Base-by-base conservation (phyloP, 2,113 vertebrate species). In the Helogale parvula region DNA sequence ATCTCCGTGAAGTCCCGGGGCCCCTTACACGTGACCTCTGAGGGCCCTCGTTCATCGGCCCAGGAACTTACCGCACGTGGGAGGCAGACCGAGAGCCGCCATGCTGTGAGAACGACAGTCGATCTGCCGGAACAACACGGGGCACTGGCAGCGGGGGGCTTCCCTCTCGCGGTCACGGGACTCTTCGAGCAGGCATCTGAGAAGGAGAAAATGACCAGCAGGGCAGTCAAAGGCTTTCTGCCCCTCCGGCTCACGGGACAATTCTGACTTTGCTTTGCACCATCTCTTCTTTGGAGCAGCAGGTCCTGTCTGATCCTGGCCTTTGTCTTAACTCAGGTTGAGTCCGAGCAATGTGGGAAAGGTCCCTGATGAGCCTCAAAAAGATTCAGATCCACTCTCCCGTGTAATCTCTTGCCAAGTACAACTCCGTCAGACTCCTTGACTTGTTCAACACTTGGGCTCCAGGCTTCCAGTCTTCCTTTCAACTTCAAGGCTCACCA, bases 51-150 rank as follows among this genome's bases (percentile, higher is more conserved):
- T 6, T 47, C 33, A 38, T 17, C 31, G 31, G 52, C n/a, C 25
- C 1, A 54, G 54, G 76, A 77, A 96, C 97, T 96, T 94, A 98
- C 98, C 93, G 41, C 71, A 27, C 0, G 12, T 72, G n/a, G 97
- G 16, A 66, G 91, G 81, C 35, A 97, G 29, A 33, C 25, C 21
- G 6, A 93, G 65, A 45, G 94, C 72, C 47, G 98, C 92, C 98
- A 98, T 97, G 25, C 68, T 86, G 27, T 29, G 25, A 60, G 71
- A 14, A 50, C 3, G 82, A 27, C 1, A n/a, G 82, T 25, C 12
- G 74, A 17, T 47, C 2, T 52, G 45, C 45, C 52, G 19, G 9
- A 47, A 50, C 1, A 63, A 33, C 23, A 33, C 23, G 19, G 45
- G 31, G 25, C 17, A 9, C 33, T 2, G 5, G 82, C 52, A 8